Conservation (phyloP, 1,140 invertebrate genomes). For the Cyclina sinensis region DNA sequence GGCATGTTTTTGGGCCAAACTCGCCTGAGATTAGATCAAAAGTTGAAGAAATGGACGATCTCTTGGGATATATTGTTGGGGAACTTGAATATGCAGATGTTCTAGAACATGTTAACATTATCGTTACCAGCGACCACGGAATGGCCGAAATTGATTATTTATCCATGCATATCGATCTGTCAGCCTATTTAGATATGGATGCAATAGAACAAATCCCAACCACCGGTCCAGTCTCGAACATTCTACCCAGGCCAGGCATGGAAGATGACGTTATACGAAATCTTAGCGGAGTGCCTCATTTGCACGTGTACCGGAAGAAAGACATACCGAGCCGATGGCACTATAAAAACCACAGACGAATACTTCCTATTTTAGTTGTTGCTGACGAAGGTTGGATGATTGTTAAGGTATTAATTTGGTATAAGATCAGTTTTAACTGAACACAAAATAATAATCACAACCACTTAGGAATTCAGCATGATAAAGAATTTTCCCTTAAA, state of each 20-base stretch:
- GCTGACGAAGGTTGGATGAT: slow-evolving; percentile 79
- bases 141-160: slow-evolving; percentile 89
- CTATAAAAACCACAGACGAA: slow-evolving; percentile 89
- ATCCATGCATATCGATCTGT: slow-evolving; percentile 71
- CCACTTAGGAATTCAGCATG: no score
- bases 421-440: no score
- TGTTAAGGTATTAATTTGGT: slow-evolving; percentile 52
- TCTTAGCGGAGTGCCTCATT: slow-evolving; percentile 7
- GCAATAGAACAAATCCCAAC: slow-evolving; percentile 12
- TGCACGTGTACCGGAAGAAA: slow-evolving; percentile 74
- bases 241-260: slow-evolving; percentile 63
- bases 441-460: no score
- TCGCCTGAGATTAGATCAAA: slow-evolving; percentile 75
- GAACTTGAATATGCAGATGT: slow-evolving; percentile 83
- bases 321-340: slow-evolving; percentile 87
- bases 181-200: slow-evolving; percentile 25
- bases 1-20: slow-evolving; percentile 84
- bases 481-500: no score
- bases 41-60: slow-evolving; percentile 76
- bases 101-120: slow-evolving; percentile 89
- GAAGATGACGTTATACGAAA: slow-evolving; percentile 55
- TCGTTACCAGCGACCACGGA: slow-evolving; percentile 93
- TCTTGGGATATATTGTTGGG: slow-evolving; percentile 81
- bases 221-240: slow-evolving; percentile 56
- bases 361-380: slow-evolving; percentile 82